Evolutionary conservation across 2,888 invertebrate species (phyloP), one percentile per base, ranked within the genome.

Genomic region (Apantesis nais): DNA sequence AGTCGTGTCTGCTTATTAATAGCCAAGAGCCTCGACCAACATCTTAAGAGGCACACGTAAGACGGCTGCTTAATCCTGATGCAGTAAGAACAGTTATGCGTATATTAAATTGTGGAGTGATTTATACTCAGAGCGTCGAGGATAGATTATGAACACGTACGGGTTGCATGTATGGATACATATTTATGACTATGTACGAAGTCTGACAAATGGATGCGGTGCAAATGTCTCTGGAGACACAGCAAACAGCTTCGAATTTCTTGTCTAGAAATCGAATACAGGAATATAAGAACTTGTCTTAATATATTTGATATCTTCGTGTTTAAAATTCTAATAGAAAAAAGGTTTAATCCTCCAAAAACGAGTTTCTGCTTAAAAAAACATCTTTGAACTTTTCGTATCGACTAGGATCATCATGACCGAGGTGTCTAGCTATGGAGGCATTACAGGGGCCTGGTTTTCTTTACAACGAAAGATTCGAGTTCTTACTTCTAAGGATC

Each of bases 31-130:
- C n/a, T n/a, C n/a, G n/a, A n/a, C n/a, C n/a, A n/a, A n/a, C n/a
- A n/a, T n/a, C n/a, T n/a, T n/a, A n/a, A n/a, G n/a, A n/a, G n/a
- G n/a, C n/a, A n/a, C 14, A 4, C 66, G 72, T 48, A 74, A 80
- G 68, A 75, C 65, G 67, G 64, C 71, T 58, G 72, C 74, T 76
- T 81, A 74, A 74, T 75, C 63, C 62, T 55, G 39, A 66, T 44
- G 31, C 62, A 67, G 29, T 60, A 37, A 25, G 31, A 55, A 65
- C 66, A 67, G 73, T 62, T 72, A 81, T 76, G 83, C 72, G 76
- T 78, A 76, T 73, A 83, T 80, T 83, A 83, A 83, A 81, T 83
- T 67, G 74, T 62, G 31, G 60, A 58, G 69, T 80, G 81, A 83
- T 80, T 78, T 80, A 81, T 76, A 52, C 64, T 8, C 52, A 25